A percentile compares a stretch with the other conserved stretches of the same genome.
Evolutionary conservation across 2,888 invertebrate species (phyloP).

Genomic region (Asteroscopus sphinx): DNA sequence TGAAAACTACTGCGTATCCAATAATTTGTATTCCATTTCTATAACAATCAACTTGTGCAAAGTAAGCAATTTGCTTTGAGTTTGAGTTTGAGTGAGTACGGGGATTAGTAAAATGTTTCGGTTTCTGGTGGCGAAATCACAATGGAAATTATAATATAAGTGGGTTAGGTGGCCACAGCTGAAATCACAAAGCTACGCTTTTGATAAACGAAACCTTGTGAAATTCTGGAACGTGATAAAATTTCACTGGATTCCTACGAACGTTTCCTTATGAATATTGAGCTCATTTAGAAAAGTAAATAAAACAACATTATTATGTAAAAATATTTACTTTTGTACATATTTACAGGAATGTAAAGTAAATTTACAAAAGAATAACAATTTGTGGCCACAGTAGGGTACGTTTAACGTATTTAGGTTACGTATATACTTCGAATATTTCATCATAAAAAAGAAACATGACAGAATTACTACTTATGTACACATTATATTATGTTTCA

Average conservation of each 20-base stretch:
- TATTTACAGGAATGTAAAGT: conserved; percentile 73
- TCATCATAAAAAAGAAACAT: conserved; percentile 14
- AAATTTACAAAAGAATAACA: conserved; percentile 58
- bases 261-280: conserved; percentile 18
- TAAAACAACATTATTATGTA: conserved; percentile 66
- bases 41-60: conserved; percentile 52
- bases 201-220: conserved; percentile 58
- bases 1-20: conserved; percentile 17
- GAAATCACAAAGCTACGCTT: conserved; percentile 67
- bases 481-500: conserved; percentile 23
- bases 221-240: conserved; percentile 57
- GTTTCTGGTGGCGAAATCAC: conserved; percentile 61
- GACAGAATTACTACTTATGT: conserved; percentile 19
- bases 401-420: conserved; percentile 48
- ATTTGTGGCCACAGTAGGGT: conserved; percentile 46
- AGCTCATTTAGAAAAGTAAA: conserved; percentile 35
- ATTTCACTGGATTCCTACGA: conserved; percentile 31
- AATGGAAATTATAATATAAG: conserved; percentile 67
- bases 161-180: conserved; percentile 56
- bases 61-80: conserved; percentile 65
- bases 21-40: conserved; percentile 31
- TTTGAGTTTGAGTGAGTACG: no score
- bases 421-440: conserved; percentile 44
- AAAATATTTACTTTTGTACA: conserved; percentile 86
- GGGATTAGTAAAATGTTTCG: conserved; percentile 62